Evolutionary conservation across 2,888 invertebrate species (phyloP).

Genomic region (Alloplasta piceator): DNA sequence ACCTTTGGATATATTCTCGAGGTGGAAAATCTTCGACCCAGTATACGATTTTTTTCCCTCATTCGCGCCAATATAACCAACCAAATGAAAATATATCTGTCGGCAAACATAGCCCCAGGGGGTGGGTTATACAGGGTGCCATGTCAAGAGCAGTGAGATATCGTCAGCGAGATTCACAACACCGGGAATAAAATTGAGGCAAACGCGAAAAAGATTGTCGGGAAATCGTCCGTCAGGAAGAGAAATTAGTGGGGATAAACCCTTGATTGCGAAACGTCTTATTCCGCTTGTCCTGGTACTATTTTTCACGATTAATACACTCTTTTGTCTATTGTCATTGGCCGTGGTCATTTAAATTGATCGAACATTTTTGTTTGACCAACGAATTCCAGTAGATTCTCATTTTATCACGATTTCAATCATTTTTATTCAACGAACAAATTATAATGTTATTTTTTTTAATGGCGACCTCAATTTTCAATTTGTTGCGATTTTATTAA

Average conservation of each 20-base stretch:
- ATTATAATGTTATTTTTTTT: too few relatives aligned
- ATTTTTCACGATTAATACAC: neutral
- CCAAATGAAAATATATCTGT: conserved; percentile 83
- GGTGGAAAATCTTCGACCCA: conserved; percentile 46
- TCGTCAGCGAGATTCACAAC: neutral
- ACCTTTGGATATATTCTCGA: conserved; percentile 46
- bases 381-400: too few relatives aligned
- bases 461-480: too few relatives aligned
- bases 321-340: neutral
- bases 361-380: too few relatives aligned
- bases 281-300: neutral
- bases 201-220: conserved; percentile 21
- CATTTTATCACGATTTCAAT: too few relatives aligned
- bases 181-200: conserved; percentile 32
- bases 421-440: too few relatives aligned
- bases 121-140: conserved; percentile 45
- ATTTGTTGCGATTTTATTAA: too few relatives aligned
- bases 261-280: conserved; percentile 4
- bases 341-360: neutral
- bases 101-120: conserved; percentile 78
- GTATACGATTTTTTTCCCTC: conserved; percentile 62
- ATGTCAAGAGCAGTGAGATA: conserved; percentile 23
- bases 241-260: conserved; percentile 4
- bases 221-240: conserved; percentile 6
- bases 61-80: conserved; percentile 81